Conservation (phyloP, 1,140 invertebrate genomes). For the Scaptomyza graminum region DNA sequence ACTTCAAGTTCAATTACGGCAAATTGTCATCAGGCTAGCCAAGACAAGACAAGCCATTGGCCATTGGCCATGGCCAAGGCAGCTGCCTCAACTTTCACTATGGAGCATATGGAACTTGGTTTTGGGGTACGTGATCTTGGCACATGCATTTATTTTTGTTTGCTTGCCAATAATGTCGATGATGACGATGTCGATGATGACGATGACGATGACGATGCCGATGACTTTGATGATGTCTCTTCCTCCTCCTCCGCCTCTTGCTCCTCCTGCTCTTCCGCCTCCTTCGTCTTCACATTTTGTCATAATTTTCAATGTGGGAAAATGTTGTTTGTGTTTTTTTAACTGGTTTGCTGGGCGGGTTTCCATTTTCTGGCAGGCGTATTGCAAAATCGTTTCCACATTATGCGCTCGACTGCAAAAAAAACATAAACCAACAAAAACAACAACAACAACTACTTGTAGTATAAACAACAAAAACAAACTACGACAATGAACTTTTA, state of each 20-base stretch:
- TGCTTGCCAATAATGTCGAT: conserved; percentile 23
- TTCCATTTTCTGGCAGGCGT: conserved; percentile 42
- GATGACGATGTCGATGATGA: not conserved
- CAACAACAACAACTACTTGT: conserved; percentile 5
- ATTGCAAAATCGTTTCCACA: conserved; percentile 74
- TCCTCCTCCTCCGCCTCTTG: conserved; percentile 24
- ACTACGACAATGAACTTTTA: conserved; percentile 72
- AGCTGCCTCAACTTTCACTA: conserved; percentile 44
- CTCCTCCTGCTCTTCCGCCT: not conserved
- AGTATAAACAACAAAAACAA: conserved; percentile 12
- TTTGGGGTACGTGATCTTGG: conserved; percentile 38
- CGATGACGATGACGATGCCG: conserved; percentile 30
- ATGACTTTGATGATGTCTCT: conserved; percentile 36
- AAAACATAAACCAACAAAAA: conserved; percentile 19
- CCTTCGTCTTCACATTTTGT: conserved; percentile 61
- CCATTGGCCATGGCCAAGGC: not conserved
- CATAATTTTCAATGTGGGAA: conserved; percentile 74
- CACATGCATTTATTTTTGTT: conserved; percentile 30
- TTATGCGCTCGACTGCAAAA: conserved; percentile 16
- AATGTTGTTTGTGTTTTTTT: conserved; percentile 42
- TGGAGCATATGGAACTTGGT: conserved; percentile 16
- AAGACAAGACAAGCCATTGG: no score
- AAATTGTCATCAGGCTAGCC: conserved; percentile 57
- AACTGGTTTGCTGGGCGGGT: conserved; percentile 44
- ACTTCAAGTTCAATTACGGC: conserved; percentile 70